These are phyloP conservation scores for Capromys pilorides DNA, from an alignment of 2,797 vertebrate genomes.

Conservation along the genomic window DNA sequence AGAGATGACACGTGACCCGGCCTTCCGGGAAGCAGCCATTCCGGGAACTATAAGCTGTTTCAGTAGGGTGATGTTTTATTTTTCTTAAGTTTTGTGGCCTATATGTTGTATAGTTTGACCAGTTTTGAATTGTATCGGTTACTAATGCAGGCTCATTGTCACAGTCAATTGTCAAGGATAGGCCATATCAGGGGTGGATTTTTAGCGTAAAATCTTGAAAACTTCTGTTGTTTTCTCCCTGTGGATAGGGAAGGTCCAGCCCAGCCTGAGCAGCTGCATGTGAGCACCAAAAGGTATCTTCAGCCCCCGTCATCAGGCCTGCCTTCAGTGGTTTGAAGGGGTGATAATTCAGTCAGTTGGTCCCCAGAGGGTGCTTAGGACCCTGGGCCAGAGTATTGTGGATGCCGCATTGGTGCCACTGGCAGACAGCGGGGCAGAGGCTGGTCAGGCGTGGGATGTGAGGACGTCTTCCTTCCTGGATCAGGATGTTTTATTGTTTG, in stretches of 20 bases:
- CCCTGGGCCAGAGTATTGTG: neutral
- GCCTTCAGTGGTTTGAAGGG: neutral
- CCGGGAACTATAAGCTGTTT: constrained; percentile 82
- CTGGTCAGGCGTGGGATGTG: neutral
- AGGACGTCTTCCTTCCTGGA: neutral
- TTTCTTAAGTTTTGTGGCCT: no score
- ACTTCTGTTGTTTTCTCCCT: no score
- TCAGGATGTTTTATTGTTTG: neutral
- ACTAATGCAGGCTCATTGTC: no score
- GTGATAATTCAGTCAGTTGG: neutral
- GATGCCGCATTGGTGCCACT: neutral
- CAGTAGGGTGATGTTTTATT: constrained; percentile 11
- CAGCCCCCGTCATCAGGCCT: neutral
- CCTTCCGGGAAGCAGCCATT: neutral
- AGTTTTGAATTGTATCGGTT: no score
- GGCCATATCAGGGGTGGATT: no score
- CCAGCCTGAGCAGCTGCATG: no score
- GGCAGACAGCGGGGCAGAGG: neutral
- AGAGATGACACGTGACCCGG: constrained; percentile 17
- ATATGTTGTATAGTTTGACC: no score
- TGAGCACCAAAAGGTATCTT: no score
- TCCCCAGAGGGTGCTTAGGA: no score
- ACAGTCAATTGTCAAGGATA: no score
- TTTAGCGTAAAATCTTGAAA: no score
- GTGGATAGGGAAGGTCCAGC: no score